phyloP scores from a whole-genome alignment of 2,797 vertebrate genomes.

The Coluber constrictor region DNA sequence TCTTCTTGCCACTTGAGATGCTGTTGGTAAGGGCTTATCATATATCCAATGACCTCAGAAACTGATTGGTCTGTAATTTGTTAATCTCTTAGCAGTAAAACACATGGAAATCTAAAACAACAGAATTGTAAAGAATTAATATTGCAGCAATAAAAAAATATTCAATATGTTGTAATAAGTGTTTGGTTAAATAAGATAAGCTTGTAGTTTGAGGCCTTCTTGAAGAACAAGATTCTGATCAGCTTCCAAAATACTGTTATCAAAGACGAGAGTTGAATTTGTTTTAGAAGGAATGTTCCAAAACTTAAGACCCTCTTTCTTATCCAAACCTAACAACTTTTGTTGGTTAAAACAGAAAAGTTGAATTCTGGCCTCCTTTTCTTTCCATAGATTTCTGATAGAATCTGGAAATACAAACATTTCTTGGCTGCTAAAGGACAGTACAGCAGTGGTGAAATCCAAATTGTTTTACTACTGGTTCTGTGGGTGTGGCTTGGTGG shows the following conservation, averaged over 20 bases:
- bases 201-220: background rate
- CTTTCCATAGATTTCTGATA: background rate
- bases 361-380: background rate
- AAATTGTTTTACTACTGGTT: no score
- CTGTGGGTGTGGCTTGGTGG: no score
- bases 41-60: background rate
- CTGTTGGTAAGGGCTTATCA: background rate
- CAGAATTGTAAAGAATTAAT: background rate
- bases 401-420: background rate
- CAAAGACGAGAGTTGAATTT: background rate
- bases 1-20: background rate
- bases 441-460: no score
- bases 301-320: background rate
- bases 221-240: background rate
- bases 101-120: background rate
- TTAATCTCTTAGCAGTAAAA: background rate
- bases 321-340: background rate
- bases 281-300: background rate
- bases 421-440: background rate
- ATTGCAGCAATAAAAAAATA: background rate
- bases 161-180: background rate
- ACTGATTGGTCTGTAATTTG: background rate
- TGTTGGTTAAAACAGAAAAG: background rate
- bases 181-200: background rate
- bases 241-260: background rate